Percentiles rank a stretch among this genome's conserved stretches.
Evolutionary conservation across 2,888 invertebrate genomes (phyloP).

Genomic region (Rhamphomyia laevipes): DNA sequence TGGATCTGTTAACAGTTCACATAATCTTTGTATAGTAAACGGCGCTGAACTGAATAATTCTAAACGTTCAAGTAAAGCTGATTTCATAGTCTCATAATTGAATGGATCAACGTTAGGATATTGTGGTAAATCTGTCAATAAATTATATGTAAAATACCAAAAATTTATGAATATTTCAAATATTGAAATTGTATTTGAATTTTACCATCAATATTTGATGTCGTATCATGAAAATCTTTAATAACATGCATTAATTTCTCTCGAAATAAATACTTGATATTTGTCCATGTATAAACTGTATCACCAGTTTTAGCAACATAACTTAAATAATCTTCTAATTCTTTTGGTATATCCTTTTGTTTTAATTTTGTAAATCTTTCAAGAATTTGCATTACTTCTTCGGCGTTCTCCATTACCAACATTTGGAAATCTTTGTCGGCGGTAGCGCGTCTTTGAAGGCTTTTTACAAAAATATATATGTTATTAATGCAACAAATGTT

Average conservation of each 20-base stretch:
- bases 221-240: constrained; percentile 74
- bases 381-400: constrained; percentile 70
- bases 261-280: constrained; percentile 76
- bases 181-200: constrained; percentile 5
- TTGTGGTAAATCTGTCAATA: constrained; percentile 62
- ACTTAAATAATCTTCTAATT: constrained; percentile 78
- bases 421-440: constrained; percentile 6
- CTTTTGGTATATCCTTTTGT: constrained; percentile 72
- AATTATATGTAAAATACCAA: background rate
- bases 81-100: constrained; percentile 80
- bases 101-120: constrained; percentile 87
- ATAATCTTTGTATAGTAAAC: constrained; percentile 90
- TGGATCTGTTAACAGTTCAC: constrained; percentile 84
- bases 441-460: too few relatives aligned
- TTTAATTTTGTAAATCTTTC: constrained; percentile 70
- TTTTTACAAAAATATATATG: too few relatives aligned
- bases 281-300: constrained; percentile 84
- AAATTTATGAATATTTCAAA: background rate
- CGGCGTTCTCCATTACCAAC: constrained; percentile 63
- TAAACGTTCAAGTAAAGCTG: constrained; percentile 64
- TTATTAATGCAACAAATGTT: too few relatives aligned
- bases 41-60: constrained; percentile 83
- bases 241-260: constrained; percentile 79
- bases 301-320: constrained; percentile 91
- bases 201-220: constrained; percentile 45